Base-by-base conservation (phyloP, 2,113 vertebrate species). In the Mirza zaza region DNA sequence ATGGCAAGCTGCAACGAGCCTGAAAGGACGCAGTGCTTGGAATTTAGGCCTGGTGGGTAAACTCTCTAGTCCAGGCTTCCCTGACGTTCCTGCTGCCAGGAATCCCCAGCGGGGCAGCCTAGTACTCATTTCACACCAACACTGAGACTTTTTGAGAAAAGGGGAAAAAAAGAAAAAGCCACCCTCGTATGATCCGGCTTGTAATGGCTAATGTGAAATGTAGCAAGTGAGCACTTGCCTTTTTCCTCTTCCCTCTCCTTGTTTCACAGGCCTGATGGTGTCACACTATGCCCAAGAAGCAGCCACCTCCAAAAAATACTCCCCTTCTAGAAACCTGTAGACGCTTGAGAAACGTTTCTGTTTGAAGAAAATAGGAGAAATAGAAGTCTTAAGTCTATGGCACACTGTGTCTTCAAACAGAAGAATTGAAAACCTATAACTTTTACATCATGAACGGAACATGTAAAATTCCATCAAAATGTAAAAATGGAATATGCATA, bases 1-100 rank as follows among this genome's bases (percentile, higher is more conserved):
- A 99, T 99, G 99, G 99, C 99, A 99, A 99, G 99, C 99, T 99
- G 99, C 99, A 99, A 99, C 99, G 99, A 99, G 99, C 99, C 98
- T 99, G 99, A 99, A 99, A 99, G 99, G 99, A 99, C 99, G 99
- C 99, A 99, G 99, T 99, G 99, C 99, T 99, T 99, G 99, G 99
- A 99, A 99, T 99, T 99, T 99, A 99, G 99, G 99, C 99, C 99
- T 99, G 99, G 99, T 99, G 99, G 99, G 99, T 99, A 99, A 99
- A 99, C 99, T 36, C 68, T 71, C 36, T 99, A 99, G 99, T 99
- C 99, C 99, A 99, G 99, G 99, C 99, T 99, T 99, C 99, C 99
- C 99, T 99, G 99, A 99, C 99, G 99, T 98, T 99, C 99, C 99
- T 99, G 99, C 99, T 99, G 98, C 99, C 99, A 99, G 99, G 99